Conservation (phyloP, 2,888 invertebrate genomes). For the Hypomecis punctinalis region DNA sequence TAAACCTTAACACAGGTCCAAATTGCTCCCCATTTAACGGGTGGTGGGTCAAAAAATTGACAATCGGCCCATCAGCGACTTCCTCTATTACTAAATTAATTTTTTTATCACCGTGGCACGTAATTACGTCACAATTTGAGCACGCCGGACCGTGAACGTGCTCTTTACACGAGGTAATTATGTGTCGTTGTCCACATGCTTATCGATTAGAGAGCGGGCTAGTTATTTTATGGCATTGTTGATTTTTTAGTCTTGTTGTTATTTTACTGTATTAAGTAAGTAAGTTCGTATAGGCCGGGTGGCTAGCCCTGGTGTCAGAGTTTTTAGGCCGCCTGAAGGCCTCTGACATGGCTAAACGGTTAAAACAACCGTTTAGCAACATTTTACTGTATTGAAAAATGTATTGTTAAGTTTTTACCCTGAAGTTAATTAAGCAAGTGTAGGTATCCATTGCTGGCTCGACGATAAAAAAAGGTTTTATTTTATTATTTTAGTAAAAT, state of each 20-base stretch:
- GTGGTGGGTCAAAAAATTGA: constrained; percentile 46
- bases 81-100: constrained; percentile 64
- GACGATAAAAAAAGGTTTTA: too few relatives aligned
- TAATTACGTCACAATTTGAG: constrained; percentile 75
- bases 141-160: constrained; percentile 61
- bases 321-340: too few relatives aligned
- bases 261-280: background rate
- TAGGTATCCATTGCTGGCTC: too few relatives aligned
- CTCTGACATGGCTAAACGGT: too few relatives aligned
- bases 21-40: constrained; percentile 46
- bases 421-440: too few relatives aligned
- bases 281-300: too few relatives aligned
- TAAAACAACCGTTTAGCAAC: too few relatives aligned
- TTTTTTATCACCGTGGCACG: constrained; percentile 65
- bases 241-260: background rate
- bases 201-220: constrained; percentile 19
- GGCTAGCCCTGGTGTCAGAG: too few relatives aligned
- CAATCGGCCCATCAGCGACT: constrained; percentile 56
- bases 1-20: constrained; percentile 36
- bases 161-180: constrained; percentile 47
- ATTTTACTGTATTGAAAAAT: background rate
- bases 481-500: too few relatives aligned
- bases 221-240: background rate
- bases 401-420: too few relatives aligned
- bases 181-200: constrained; percentile 28